A percentile compares a stretch with the other conserved stretches of the same genome.
Evolutionary conservation across 2,113 vertebrate species (phyloP).

Genomic region (Panthera leo): DNA sequence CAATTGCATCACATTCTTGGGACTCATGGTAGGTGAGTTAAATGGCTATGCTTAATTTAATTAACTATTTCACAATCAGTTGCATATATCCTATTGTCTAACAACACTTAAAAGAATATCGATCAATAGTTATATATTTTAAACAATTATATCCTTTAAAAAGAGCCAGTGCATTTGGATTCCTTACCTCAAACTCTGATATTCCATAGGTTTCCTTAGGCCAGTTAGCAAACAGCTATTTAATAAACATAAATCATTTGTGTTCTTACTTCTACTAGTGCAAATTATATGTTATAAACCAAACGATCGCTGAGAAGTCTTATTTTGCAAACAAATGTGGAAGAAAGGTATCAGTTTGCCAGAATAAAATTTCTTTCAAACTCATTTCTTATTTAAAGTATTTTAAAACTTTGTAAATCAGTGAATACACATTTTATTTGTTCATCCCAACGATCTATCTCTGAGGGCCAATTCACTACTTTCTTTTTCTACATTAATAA

Average conservation of each 20-base stretch:
- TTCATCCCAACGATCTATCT: background rate
- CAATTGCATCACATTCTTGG: background rate
- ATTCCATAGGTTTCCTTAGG: background rate
- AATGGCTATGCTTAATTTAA: slow-evolving; percentile 45
- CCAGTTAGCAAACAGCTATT: background rate
- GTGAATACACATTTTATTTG: background rate
- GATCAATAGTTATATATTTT: slow-evolving; percentile 37
- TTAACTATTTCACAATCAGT: slow-evolving; percentile 53
- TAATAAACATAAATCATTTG: background rate
- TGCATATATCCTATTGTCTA: slow-evolving; percentile 19
- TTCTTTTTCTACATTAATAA: background rate
- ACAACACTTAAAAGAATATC: slow-evolving; percentile 31
- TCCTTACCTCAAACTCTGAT: background rate
- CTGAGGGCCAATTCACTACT: background rate
- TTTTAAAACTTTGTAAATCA: background rate
- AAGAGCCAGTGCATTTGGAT: background rate
- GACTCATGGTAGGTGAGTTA: background rate
- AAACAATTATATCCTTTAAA: slow-evolving; percentile 36
- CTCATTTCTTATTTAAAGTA: background rate
- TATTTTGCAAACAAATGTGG: background rate
- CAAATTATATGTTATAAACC: background rate
- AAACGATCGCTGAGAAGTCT: background rate
- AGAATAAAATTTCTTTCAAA: slow-evolving; percentile 27
- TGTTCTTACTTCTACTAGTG: slow-evolving; percentile 16
- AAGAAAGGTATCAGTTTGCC: background rate